phyloP scores from a whole-genome alignment of 2,113 vertebrate species.

The Ictalurus punctatus region DNA sequence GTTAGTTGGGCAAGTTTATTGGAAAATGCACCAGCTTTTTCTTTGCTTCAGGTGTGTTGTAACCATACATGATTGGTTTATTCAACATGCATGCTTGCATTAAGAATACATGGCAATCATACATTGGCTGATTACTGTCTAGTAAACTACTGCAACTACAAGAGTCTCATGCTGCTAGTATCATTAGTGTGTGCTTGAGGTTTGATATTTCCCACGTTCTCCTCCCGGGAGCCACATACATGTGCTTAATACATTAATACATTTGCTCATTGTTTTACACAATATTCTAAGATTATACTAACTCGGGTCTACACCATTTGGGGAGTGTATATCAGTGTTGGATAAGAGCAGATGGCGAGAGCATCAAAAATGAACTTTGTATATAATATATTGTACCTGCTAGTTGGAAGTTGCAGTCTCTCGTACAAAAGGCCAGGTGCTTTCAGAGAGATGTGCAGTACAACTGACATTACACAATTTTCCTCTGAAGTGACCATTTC shows the following conservation, averaged over 20 bases:
- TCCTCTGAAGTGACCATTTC: neutral
- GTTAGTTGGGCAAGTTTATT: neutral
- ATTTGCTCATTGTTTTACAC: neutral
- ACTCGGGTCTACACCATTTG: neutral
- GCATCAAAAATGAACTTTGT: neutral
- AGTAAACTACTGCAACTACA: neutral
- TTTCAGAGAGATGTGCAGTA: neutral
- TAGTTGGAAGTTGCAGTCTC: neutral
- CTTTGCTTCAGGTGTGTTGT: neutral
- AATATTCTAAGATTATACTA: neutral
- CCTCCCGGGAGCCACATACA: neutral
- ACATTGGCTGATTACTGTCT: neutral
- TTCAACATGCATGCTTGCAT: no score
- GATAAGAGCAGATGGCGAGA: neutral
- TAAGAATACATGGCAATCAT: no score
- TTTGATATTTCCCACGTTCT: neutral
- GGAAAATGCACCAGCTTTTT: neutral
- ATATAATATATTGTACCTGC: neutral
- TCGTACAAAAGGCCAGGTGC: neutral
- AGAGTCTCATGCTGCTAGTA: neutral
- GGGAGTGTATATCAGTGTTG: neutral
- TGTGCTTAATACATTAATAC: neutral
- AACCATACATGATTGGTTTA: neutral
- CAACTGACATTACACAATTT: neutral
- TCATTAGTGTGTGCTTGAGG: neutral